phyloP scores from a whole-genome alignment of 2,888 invertebrate species.

The Apodemia zela region DNA sequence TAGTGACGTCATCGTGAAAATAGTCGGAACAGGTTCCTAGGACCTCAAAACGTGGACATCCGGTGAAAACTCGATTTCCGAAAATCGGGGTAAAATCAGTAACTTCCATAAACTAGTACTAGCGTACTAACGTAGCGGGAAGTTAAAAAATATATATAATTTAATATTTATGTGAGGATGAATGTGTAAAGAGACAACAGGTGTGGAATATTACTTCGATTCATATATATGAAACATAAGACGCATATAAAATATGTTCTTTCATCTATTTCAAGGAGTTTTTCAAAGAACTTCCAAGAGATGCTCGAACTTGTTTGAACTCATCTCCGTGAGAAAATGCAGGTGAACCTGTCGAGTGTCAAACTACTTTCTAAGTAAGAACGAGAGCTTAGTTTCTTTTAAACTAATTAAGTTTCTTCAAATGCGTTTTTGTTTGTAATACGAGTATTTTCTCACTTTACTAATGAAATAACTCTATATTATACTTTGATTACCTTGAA shows the following conservation, averaged over 20 bases:
- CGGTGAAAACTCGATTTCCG: too few species aligned
- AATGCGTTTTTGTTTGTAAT: slow-evolving; percentile 27
- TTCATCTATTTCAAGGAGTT: slow-evolving; percentile 3
- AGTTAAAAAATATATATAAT: too few species aligned
- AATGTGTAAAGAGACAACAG: neutral
- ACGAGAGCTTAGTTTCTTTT: slow-evolving; percentile 32
- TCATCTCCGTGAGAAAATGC: slow-evolving; percentile 39
- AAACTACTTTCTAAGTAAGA: slow-evolving; percentile 33
- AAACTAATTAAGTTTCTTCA: slow-evolving; percentile 35
- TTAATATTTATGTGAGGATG: neutral
- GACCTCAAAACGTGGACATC: too few species aligned
- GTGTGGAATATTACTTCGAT: neutral
- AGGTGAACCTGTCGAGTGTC: slow-evolving; percentile 40
- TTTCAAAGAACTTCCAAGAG: slow-evolving; percentile 31
- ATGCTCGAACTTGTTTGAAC: slow-evolving; percentile 32
- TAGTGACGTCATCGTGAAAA: too few species aligned
- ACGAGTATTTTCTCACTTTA: neutral
- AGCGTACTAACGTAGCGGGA: too few species aligned
- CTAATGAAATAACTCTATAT: neutral
- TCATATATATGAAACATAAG: neutral
- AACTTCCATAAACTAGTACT: too few species aligned
- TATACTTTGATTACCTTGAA: too few species aligned
- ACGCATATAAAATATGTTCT: slow-evolving; percentile 10
- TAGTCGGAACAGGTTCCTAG: too few species aligned
- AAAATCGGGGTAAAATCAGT: too few species aligned